These are phyloP conservation scores for Dicaeum eximium DNA, from an alignment of 2,113 vertebrate genomes.

Conservation along the genomic window DNA sequence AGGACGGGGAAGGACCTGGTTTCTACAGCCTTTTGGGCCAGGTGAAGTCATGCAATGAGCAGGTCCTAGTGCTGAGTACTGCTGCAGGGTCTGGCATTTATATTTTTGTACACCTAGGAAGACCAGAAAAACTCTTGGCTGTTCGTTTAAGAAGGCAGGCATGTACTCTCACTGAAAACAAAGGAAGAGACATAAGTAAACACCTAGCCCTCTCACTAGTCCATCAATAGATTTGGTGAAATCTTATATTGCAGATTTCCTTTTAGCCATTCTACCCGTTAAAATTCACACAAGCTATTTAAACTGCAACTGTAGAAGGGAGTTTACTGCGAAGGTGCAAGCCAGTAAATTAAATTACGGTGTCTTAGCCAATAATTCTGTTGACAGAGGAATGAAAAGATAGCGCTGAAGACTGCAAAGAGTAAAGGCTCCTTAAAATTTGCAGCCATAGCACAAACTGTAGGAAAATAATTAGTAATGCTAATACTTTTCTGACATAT, in stretches of 20 bases:
- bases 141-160: neutral
- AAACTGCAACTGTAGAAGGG: neutral
- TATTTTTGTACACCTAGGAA: neutral
- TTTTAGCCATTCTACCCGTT: neutral
- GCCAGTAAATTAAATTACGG: neutral
- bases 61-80: neutral
- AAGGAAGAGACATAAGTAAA: neutral
- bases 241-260: neutral
- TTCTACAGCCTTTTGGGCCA: constrained; percentile 95
- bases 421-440: neutral
- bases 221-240: neutral
- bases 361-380: neutral
- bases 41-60: constrained; percentile 74
- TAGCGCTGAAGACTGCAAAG: neutral
- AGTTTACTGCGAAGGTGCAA: neutral
- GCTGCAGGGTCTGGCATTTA: neutral
- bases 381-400: neutral
- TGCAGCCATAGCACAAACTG: neutral
- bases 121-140: neutral
- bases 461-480: neutral
- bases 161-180: neutral
- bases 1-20: constrained; percentile 91
- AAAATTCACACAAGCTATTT: neutral
- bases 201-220: neutral
- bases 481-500: neutral